A percentile compares a stretch with the other conserved stretches of the same genome.
phyloP scores from a whole-genome alignment of 64 coral and sea anemone species.

The Pocillopora verrucosa region DNA sequence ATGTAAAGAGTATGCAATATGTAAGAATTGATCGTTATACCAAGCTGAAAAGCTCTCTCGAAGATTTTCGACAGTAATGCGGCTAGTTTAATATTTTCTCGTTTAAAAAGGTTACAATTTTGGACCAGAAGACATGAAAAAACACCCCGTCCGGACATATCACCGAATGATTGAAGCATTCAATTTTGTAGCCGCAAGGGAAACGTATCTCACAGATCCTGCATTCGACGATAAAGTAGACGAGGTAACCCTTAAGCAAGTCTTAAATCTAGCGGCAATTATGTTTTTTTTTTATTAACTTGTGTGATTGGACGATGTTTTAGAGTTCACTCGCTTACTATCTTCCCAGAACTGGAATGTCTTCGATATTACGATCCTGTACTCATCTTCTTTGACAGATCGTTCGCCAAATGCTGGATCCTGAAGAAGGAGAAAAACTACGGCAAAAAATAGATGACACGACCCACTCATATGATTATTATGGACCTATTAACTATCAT shows the following conservation, averaged over 20 bases:
- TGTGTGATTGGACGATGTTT: too few species aligned
- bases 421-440: slow-evolving; percentile 18
- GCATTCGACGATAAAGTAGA: slow-evolving; percentile 1
- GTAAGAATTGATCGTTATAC: too few species aligned
- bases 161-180: slow-evolving; percentile 89
- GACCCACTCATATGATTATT: slow-evolving; percentile 37
- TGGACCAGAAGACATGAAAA: slow-evolving; percentile 36
- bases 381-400: slow-evolving; percentile 1
- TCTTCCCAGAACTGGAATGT: background rate
- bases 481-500: slow-evolving; percentile 70
- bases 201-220: slow-evolving; percentile 78
- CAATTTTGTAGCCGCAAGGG: slow-evolving; percentile 72
- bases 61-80: background rate
- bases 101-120: slow-evolving; percentile 58
- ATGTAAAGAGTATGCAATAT: too few species aligned
- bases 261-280: background rate
- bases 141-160: slow-evolving; percentile 50
- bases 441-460: slow-evolving; percentile 33
- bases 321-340: background rate
- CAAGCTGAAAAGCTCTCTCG: too few species aligned
- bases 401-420: slow-evolving; percentile 33
- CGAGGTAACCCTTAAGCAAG: slow-evolving; percentile 15
- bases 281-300: too few species aligned
- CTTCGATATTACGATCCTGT: background rate
- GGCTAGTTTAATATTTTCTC: background rate